Conservation (phyloP, 2,113 vertebrate species). For the Cavia aperea region DNA sequence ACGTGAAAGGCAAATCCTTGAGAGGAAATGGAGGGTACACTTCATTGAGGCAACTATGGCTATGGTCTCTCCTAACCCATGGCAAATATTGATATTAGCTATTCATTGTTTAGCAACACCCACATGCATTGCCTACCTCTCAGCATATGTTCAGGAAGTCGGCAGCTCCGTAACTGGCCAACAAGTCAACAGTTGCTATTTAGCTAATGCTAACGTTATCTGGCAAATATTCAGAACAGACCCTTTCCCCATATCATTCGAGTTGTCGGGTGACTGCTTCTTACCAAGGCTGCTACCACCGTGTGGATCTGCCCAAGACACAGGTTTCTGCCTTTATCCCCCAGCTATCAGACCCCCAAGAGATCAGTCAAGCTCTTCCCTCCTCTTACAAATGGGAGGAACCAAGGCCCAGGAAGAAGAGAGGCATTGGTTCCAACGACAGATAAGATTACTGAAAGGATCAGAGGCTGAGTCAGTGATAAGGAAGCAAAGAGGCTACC, state of each 20-base stretch:
- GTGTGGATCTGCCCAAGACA: background rate
- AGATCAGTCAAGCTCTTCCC: background rate
- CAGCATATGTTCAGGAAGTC: conserved; percentile 52
- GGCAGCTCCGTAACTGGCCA: background rate
- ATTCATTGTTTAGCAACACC: background rate
- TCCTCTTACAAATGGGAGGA: background rate
- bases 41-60: background rate
- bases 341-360: accelerated
- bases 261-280: background rate
- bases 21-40: background rate
- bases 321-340: background rate
- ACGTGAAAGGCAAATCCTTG: background rate
- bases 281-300: background rate
- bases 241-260: background rate
- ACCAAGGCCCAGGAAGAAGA: background rate
- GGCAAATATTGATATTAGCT: conserved; percentile 49
- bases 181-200: conserved; percentile 49
- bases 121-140: background rate
- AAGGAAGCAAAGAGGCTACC: background rate
- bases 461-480: background rate
- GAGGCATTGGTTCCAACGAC: background rate
- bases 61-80: background rate
- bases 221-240: conserved; percentile 42
- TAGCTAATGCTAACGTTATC: conserved; percentile 33
- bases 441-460: background rate